Percentiles rank a stretch among this genome's conserved stretches.
Evolutionary conservation across 2,797 vertebrate genomes (phyloP).

Genomic region (Pangasius mekongensis): DNA sequence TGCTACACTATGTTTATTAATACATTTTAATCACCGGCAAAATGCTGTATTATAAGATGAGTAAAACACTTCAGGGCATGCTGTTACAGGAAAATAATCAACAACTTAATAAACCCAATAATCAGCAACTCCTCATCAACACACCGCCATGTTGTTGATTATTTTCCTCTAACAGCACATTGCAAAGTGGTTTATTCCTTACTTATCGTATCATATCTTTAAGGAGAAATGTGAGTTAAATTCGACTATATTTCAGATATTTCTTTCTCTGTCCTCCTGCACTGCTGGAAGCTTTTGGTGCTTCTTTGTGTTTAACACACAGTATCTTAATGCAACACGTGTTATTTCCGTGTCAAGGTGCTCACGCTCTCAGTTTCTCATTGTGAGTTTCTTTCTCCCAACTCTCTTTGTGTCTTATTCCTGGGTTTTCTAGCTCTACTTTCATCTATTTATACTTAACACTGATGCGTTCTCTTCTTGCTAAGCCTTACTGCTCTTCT

Average conservation of each 20-base stretch:
- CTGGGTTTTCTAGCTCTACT: neutral
- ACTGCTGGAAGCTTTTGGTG: neutral
- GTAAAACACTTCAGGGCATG: neutral
- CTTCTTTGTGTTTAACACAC: neutral
- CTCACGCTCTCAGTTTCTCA: neutral
- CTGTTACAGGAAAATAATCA: neutral
- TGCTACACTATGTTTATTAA: neutral
- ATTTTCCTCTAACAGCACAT: neutral
- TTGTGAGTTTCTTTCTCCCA: neutral
- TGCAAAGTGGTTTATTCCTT: neutral
- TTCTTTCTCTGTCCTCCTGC: neutral
- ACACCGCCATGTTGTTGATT: neutral
- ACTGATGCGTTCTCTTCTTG: neutral
- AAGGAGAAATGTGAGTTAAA: neutral
- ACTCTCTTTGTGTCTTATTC: neutral
- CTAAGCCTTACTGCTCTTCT: neutral
- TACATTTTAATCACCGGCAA: too few relatives aligned
- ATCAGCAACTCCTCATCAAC: too few relatives aligned
- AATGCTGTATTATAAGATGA: neutral
- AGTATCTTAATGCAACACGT: neutral
- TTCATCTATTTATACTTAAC: slow-evolving; percentile 1
- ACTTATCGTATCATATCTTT: neutral
- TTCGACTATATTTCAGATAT: neutral
- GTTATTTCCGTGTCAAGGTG: neutral
- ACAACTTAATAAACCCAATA: neutral